phyloP scores from a whole-genome alignment of 1,140 invertebrate species.

The Berghia stephanieae region DNA sequence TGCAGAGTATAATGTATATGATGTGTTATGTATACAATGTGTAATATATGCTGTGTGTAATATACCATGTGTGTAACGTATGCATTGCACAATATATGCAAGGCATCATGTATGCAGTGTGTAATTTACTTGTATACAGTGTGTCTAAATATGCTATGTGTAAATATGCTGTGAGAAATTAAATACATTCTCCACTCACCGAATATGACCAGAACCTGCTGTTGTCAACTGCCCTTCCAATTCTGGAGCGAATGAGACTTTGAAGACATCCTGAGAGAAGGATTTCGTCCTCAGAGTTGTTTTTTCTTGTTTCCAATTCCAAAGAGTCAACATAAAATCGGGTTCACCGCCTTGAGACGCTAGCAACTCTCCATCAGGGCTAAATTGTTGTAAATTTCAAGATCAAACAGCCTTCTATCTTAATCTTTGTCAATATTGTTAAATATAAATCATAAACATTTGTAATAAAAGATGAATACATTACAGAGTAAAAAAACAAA shows the following conservation, averaged over 20 bases:
- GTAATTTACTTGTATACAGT: too few species aligned
- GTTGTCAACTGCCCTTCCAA: slow-evolving; percentile 81
- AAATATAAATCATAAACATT: not conserved
- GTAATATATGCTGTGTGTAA: too few species aligned
- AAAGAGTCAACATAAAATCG: slow-evolving; percentile 86
- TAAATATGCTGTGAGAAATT: not conserved
- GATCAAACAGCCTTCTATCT: not conserved
- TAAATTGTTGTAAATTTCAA: slow-evolving; percentile 60
- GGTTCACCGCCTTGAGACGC: slow-evolving; percentile 85
- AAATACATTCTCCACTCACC: slow-evolving; percentile 63
- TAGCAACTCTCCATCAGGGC: slow-evolving; percentile 80
- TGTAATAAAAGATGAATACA: not conserved
- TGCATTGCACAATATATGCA: too few species aligned
- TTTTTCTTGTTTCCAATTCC: slow-evolving; percentile 81
- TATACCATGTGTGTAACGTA: too few species aligned
- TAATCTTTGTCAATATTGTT: not conserved
- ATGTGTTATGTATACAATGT: too few species aligned
- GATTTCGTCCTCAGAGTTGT: slow-evolving; percentile 82
- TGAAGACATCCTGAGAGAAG: slow-evolving; percentile 78
- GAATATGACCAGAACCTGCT: slow-evolving; percentile 82
- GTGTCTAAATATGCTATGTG: not conserved
- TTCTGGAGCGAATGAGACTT: slow-evolving; percentile 82
- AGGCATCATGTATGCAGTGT: too few species aligned
- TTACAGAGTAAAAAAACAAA: too few species aligned
- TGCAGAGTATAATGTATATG: too few species aligned